Evolutionary conservation across 2,113 vertebrate species (phyloP), one percentile per base, ranked within the genome.

Genomic region (Otolemur garnettii): DNA sequence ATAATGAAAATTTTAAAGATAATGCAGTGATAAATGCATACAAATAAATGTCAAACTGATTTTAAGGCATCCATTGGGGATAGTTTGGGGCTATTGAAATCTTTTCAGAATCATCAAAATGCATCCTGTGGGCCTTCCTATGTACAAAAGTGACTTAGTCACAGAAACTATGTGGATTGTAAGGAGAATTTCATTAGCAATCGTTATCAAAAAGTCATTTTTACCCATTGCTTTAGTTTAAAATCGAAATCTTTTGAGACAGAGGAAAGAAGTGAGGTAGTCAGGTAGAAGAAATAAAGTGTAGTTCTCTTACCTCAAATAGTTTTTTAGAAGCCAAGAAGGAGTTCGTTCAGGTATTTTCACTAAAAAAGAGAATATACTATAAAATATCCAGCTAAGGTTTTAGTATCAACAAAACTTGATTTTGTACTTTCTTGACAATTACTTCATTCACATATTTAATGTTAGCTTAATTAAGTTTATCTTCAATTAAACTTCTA

Each of bases 291-390:
- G 14, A 95, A 96, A 96, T 85, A n/a, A 96, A 83, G 22, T 33
- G n/a, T 21, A 92, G 90, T 81, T 96, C 64, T 87, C 97, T 33
- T 98, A 98, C 98, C 97, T 98, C 55, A 97, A 42, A 35, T 95
- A 90, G 15, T 72, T 74, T 90, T 97, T 96, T 90, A 93, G 55
- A 92, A 97, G 92, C 90, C 97, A 97, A 75, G 85, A 69, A 90
- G 96, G 69, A 12, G n/a, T 57, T 93, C 6, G 50, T 97, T 57
- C 21, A 80, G 94, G 80, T 78, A 95, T 87, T 96, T 96, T 98
- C 77, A 91, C 97, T 98, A 82, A 94, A 84, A 94, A 94, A 93
- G 75, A 97, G 45, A 96, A 38, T 94, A 85, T 62, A 21, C 2
- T 14, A 84, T 91, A 60, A 93, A 11, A 78, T 72, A 83, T 92